A percentile compares a stretch with the other conserved stretches of the same genome.
Conservation (phyloP, 1,140 invertebrate species). For the Kradibia gibbosae region DNA sequence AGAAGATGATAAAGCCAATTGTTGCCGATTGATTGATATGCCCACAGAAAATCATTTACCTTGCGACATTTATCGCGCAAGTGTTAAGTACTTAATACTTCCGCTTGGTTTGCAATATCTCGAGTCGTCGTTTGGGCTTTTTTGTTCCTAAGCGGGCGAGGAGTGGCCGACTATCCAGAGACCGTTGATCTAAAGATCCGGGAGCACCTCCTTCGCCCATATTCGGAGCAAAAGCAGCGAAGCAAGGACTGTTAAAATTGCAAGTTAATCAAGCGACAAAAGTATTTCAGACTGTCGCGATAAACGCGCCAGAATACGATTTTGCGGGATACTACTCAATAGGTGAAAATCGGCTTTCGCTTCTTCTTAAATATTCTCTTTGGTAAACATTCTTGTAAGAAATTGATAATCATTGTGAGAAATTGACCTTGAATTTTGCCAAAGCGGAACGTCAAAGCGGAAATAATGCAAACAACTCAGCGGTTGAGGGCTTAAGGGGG, state of each 20-base stretch:
- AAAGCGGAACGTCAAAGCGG: conserved; percentile 53
- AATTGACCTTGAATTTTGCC: conserved; percentile 50
- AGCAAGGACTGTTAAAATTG: not conserved
- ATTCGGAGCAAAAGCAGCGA: not conserved
- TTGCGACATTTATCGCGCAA: conserved; percentile 30
- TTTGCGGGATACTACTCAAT: conserved; percentile 43
- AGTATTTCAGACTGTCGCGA: conserved; percentile 28
- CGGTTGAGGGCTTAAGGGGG: conserved; percentile 20
- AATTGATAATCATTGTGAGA: conserved; percentile 38
- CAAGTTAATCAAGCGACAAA: conserved; percentile 19
- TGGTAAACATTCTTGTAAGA: conserved; percentile 30
- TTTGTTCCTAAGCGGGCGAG: not conserved
- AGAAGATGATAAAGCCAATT: conserved; percentile 43
- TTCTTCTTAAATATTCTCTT: conserved; percentile 36
- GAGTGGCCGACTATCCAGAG: too few species aligned
- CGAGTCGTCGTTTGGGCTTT: not conserved
- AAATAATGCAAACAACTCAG: conserved; percentile 41
- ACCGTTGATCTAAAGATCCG: too few species aligned
- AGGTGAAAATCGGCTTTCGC: conserved; percentile 39
- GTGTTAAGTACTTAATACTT: conserved; percentile 32
- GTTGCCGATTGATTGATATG: conserved; percentile 47
- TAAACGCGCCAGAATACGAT: conserved; percentile 28
- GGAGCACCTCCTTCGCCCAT: not conserved
- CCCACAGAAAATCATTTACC: conserved; percentile 8
- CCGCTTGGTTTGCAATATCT: conserved; percentile 24